A percentile compares a stretch with the other conserved stretches of the same genome.
phyloP scores from a whole-genome alignment of 2,113 vertebrate genomes.

The Telmatochromis brichardi region DNA sequence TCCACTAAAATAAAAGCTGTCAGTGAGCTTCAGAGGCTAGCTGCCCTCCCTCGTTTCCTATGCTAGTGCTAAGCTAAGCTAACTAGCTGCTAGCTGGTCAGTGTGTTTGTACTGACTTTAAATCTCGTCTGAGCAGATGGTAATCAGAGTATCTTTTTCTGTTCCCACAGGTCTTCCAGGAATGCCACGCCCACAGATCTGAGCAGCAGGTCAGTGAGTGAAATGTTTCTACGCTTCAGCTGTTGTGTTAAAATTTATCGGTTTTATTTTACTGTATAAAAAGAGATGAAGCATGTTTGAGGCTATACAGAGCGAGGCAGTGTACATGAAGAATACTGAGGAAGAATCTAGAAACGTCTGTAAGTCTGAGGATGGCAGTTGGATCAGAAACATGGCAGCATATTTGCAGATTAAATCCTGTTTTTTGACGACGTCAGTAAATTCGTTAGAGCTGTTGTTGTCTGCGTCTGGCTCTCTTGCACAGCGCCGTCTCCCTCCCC shows the following conservation, averaged over 20 bases:
- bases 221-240: not conserved
- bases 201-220: not conserved
- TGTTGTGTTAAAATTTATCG: not conserved
- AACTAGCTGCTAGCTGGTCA: not conserved
- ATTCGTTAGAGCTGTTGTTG: accelerated
- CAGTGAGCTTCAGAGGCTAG: not conserved
- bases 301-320: not conserved
- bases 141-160: not conserved
- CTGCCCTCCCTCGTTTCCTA: not conserved
- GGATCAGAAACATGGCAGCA: not conserved
- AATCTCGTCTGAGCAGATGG: not conserved
- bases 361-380: not conserved
- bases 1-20: not conserved
- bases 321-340: accelerated
- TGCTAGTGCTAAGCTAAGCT: not conserved
- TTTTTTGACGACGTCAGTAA: accelerated
- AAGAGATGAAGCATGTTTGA: not conserved
- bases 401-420: not conserved
- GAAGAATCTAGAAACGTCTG: not conserved
- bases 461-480: not conserved
- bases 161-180: not conserved
- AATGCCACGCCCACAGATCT: not conserved
- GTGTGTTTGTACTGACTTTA: not conserved
- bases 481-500: not conserved
- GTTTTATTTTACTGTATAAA: not conserved